A percentile compares a stretch with the other conserved stretches of the same genome.
Conservation (phyloP, 2,113 vertebrate species). For the Phylloscopus whistleri region DNA sequence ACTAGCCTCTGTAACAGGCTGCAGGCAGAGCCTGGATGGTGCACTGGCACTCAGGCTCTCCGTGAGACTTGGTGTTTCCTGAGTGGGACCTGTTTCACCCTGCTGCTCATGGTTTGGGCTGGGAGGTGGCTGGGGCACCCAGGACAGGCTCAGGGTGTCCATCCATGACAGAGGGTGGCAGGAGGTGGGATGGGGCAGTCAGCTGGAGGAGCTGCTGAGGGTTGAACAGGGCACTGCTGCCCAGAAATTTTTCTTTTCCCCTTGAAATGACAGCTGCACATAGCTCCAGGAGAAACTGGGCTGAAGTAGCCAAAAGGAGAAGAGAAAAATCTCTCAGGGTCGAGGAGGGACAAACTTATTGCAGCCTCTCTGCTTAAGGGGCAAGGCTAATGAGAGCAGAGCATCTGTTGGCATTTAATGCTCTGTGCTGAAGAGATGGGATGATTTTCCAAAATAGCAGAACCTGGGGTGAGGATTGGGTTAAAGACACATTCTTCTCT, state of each 20-base stretch:
- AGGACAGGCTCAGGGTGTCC: background rate
- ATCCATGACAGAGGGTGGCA: rapidly evolving
- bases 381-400: background rate
- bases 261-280: background rate
- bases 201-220: background rate
- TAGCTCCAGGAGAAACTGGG: background rate
- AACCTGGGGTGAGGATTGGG: background rate
- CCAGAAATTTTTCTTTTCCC: background rate
- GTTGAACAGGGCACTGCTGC: background rate
- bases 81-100: background rate
- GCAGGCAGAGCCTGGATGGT: background rate
- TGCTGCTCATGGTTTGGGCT: background rate
- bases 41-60: background rate
- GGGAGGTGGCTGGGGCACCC: background rate
- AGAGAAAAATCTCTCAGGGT: background rate
- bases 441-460: background rate
- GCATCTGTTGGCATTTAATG: background rate
- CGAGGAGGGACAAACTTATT: background rate
- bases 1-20: background rate
- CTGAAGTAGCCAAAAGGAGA: background rate
- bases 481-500: background rate
- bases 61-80: background rate
- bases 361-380: background rate
- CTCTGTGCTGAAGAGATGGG: background rate
- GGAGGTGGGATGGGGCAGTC: background rate